These are phyloP conservation scores for Emydocephalus ijimae DNA, from an alignment of 2,113 vertebrate species.

Conservation along the genomic window DNA sequence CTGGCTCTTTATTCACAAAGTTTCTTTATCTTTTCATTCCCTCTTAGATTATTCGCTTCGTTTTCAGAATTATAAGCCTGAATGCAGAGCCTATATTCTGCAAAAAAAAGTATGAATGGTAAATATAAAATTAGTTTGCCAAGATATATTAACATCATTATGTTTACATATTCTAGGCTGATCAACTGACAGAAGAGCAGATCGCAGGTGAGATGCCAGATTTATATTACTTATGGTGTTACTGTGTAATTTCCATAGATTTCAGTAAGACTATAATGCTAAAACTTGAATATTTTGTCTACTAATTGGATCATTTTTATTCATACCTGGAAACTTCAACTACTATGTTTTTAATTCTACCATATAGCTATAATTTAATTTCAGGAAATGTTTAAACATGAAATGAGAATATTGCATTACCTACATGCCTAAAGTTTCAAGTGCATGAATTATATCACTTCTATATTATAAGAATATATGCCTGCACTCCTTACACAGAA, in stretches of 20 bases:
- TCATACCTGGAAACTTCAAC: not conserved
- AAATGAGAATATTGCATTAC: not conserved
- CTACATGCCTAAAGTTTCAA: not conserved
- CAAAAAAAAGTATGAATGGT: not conserved
- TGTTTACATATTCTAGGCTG: constrained; percentile 81
- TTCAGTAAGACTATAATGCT: not conserved
- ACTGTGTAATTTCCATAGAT: not conserved
- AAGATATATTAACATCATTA: constrained; percentile 37
- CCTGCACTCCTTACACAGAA: not conserved
- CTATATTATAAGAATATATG: not conserved
- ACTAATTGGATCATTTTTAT: not conserved
- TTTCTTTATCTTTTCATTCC: not conserved
- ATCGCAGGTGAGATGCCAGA: constrained; percentile 88
- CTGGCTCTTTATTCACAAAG: not conserved
- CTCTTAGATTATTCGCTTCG: not conserved
- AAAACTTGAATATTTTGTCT: not conserved
- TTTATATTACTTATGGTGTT: not conserved
- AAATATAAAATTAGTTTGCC: not conserved
- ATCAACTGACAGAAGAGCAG: constrained; percentile 99
- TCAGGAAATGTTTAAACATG: not conserved
- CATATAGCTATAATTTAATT: not conserved
- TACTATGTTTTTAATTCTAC: not conserved
- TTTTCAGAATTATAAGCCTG: not conserved
- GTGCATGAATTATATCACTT: not conserved
- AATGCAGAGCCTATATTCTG: not conserved